These are phyloP conservation scores for Pseudochaenichthys georgianus DNA, from an alignment of 2,797 vertebrate species.

Conservation along the genomic window DNA sequence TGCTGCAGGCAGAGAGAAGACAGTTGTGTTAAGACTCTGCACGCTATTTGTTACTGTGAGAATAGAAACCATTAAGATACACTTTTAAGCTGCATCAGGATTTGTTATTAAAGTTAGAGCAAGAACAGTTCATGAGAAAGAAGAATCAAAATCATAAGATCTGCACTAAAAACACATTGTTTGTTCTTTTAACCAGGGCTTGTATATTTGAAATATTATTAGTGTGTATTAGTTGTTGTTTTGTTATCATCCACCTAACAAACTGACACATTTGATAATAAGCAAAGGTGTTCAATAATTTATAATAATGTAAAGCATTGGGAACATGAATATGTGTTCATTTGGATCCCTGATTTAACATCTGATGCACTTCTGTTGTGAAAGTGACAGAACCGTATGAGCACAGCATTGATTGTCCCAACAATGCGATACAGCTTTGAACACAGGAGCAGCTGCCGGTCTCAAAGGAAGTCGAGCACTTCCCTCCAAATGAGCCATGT, in stretches of 20 bases:
- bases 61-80: background rate
- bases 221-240: background rate
- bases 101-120: background rate
- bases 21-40: background rate
- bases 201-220: conserved; percentile 3
- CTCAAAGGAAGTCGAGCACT: conserved; percentile 31
- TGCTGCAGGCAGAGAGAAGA: conserved; percentile 11
- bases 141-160: background rate
- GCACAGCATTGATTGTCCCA: conserved; percentile 7
- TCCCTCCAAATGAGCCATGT: conserved; percentile 41
- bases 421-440: conserved; percentile 9
- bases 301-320: background rate
- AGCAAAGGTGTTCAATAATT: background rate
- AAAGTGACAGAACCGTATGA: background rate
- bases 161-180: background rate
- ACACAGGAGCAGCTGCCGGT: conserved; percentile 25
- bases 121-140: background rate
- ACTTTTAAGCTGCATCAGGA: background rate
- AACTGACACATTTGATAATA: background rate
- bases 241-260: background rate
- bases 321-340: background rate
- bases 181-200: background rate
- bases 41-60: background rate
- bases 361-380: background rate
- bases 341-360: background rate